Percentiles rank a stretch among this genome's conserved stretches.
Conservation (phyloP, 2,113 vertebrate species). For the Ciconia boyciana region DNA sequence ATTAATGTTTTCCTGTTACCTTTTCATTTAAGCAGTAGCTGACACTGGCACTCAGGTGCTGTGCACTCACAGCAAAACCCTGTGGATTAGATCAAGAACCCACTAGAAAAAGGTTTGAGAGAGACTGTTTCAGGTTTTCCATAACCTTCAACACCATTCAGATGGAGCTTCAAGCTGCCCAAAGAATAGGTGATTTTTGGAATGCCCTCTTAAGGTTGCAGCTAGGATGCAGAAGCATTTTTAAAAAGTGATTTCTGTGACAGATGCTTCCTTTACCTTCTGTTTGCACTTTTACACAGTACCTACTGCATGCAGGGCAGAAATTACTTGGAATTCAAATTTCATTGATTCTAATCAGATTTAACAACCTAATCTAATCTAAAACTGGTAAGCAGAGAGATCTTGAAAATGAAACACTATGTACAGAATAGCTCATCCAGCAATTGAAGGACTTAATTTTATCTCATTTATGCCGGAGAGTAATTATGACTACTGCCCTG, state of each 20-base stretch:
- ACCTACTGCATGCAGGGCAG: background rate
- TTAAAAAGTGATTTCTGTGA: background rate
- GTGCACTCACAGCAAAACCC: background rate
- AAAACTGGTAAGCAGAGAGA: background rate
- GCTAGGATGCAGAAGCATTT: background rate
- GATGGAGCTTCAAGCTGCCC: background rate
- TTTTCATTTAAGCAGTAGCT: background rate
- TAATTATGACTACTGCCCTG: background rate
- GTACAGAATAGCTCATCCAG: background rate
- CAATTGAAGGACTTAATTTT: background rate
- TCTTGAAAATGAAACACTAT: background rate
- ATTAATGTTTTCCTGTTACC: background rate
- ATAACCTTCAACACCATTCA: background rate
- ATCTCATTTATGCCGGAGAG: background rate
- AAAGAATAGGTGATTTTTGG: background rate
- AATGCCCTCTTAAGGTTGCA: background rate
- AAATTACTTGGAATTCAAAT: background rate
- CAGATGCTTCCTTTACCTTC: background rate
- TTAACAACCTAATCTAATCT: background rate
- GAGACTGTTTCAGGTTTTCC: background rate
- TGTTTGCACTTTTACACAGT: background rate
- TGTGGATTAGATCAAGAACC: background rate
- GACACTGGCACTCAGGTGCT: background rate
- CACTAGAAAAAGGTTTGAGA: background rate
- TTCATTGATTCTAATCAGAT: background rate